These are phyloP conservation scores for Meriones unguiculatus DNA, from an alignment of 2,113 vertebrate genomes.

Conservation along the genomic window DNA sequence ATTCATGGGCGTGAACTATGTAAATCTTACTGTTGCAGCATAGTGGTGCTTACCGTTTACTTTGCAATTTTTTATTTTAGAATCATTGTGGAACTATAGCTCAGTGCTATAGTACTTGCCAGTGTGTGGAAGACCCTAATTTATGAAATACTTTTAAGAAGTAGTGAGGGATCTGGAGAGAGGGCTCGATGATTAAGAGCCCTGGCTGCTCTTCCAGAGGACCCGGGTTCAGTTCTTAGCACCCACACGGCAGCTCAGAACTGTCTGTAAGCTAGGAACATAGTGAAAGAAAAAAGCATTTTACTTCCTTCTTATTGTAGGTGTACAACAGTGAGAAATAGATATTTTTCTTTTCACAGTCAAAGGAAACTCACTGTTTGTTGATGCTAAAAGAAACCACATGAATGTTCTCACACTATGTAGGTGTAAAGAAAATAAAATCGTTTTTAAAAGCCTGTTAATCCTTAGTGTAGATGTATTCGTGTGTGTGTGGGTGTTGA, in stretches of 20 bases:
- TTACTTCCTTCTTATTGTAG: background rate
- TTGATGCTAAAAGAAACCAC: slow-evolving; percentile 31
- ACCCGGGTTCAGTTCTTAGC: background rate
- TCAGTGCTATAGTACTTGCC: background rate
- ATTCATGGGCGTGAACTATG: background rate
- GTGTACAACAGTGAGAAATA: slow-evolving; percentile 29
- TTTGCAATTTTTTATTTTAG: slow-evolving; percentile 28
- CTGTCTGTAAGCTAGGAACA: background rate
- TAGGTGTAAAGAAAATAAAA: background rate
- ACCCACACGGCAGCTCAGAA: background rate
- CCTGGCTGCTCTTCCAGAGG: background rate
- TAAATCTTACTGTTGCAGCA: slow-evolving; percentile 51
- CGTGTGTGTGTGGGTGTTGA: too few relatives aligned
- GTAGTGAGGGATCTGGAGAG: background rate
- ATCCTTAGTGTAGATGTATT: background rate
- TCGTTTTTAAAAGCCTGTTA: slow-evolving; percentile 38
- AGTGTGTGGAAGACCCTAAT: background rate
- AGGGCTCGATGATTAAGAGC: background rate
- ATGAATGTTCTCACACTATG: slow-evolving; percentile 11
- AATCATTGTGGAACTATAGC: background rate
- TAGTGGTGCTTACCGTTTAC: background rate
- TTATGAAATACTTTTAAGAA: slow-evolving; percentile 22
- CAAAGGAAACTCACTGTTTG: background rate
- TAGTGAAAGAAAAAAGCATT: background rate
- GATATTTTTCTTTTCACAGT: background rate